phyloP scores from a whole-genome alignment of 1,140 invertebrate genomes.

The Drosophila leontia region DNA sequence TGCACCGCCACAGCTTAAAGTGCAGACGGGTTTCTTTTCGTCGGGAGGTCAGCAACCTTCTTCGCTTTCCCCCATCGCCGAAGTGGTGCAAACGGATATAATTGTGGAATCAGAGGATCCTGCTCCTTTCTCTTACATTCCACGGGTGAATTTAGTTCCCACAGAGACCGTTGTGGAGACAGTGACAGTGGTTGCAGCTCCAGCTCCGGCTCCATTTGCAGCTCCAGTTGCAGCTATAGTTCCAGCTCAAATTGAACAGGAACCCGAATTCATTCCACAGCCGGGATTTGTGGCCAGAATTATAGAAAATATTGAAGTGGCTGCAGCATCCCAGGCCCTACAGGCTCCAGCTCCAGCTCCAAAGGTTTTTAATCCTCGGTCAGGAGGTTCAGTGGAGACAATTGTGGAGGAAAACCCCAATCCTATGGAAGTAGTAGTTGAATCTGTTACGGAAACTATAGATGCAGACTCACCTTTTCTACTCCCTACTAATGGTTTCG shows the following conservation, averaged over 20 bases:
- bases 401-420: conserved; percentile 5
- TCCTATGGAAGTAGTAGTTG: background rate
- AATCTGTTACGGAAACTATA: background rate
- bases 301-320: conserved; percentile 33
- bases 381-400: conserved; percentile 2
- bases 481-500: conserved; percentile 12
- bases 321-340: background rate
- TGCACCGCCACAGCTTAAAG: conserved; percentile 30
- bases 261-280: conserved; percentile 19
- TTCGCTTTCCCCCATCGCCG: conserved; percentile 28
- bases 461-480: conserved; percentile 21
- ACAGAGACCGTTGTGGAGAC: conserved; percentile 16
- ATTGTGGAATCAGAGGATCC: conserved; percentile 7
- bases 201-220: background rate
- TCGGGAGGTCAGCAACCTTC: conserved; percentile 20
- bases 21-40: conserved; percentile 20
- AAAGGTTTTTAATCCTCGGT: background rate
- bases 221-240: background rate
- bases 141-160: conserved; percentile 4
- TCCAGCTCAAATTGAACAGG: conserved; percentile 3
- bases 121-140: conserved; percentile 4
- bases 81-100: conserved; percentile 30
- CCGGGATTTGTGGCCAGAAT: conserved; percentile 37
- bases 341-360: conserved; percentile 1
- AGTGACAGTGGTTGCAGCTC: conserved; percentile 4